Base-by-base conservation (phyloP, 1,140 invertebrate species). In the Lineus longissimus region DNA sequence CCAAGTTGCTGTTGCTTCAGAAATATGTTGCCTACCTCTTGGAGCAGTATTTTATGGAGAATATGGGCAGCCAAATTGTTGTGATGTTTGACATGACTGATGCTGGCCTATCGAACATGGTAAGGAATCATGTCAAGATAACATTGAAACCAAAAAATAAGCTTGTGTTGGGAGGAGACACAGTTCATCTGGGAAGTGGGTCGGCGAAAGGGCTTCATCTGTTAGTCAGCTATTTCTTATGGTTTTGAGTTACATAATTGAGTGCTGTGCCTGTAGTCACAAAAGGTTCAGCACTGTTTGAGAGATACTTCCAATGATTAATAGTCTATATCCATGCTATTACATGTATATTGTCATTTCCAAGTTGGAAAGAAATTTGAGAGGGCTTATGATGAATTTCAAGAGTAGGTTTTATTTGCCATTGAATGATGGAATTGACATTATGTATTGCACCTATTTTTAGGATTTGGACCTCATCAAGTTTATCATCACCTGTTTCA, bases 41-140 rank as follows among this genome's bases (percentile, higher is more conserved):
- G 66, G 94, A 97, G 77, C 83, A 91, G 70, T 51, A 76, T 76
- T 81, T 66, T 66, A 88, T 89, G 66, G 85, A 90, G 75, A 86
- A 88, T 56, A 88, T 92, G 70, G 87, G 90, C 56, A 86, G 90
- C 68, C 86, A 87, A 76, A 87, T 96, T 64, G 90, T 91, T 2
- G 76, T 95, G 55, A 89, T 96, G 73, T 94, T 97, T 75, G 94
- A 97, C 80, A 90, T 96, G 89, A 86, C 87, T 33, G 89, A 90
- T 23, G 88, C 91, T 67, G 93, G 94, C 0, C 71, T 95, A 17
- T 85, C 87, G 2, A 94, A 95, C 72, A 85, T 96, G 86, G 94
- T 96, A 81, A 88, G 93, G 59, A 22, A 23, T 19, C 27, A 6
- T 23, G 22, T 11, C 40, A n/a, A 25, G 47, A 51, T 22, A 22